phyloP scores from a whole-genome alignment of 2,113 vertebrate genomes.

The Nannospalax galili region DNA sequence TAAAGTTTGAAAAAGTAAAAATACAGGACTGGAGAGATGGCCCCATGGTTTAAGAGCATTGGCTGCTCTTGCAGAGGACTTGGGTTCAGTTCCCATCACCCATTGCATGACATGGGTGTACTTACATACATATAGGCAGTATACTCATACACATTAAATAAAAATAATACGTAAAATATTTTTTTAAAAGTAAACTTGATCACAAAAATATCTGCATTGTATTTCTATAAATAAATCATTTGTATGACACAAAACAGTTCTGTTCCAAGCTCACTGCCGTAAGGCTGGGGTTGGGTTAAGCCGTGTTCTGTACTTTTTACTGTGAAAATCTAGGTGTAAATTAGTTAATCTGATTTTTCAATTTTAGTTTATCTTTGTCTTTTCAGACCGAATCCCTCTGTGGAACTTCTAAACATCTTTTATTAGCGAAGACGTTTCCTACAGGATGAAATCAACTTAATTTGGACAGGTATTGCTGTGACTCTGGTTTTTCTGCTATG shows the following conservation, averaged over 20 bases:
- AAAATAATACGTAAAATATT: too few species aligned
- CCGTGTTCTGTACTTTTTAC: not conserved
- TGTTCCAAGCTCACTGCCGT: not conserved
- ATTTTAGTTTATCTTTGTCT: conserved; percentile 45
- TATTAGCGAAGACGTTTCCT: conserved; percentile 63
- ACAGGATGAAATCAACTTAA: conserved; percentile 55
- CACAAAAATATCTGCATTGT: not conserved
- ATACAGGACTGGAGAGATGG: too few species aligned
- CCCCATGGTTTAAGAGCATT: too few species aligned
- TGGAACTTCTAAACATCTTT: conserved; percentile 74
- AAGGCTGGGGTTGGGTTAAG: not conserved
- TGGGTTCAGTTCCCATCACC: too few species aligned
- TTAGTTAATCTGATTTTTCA: not conserved
- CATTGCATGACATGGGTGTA: too few species aligned
- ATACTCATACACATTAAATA: too few species aligned
- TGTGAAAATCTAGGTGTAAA: not conserved
- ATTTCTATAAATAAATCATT: not conserved
- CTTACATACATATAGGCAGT: too few species aligned
- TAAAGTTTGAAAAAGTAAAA: conserved; percentile 4
- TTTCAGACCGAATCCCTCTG: conserved; percentile 75
- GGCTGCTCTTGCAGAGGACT: too few species aligned
- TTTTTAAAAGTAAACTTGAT: too few species aligned
- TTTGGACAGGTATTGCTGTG: not conserved
- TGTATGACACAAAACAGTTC: not conserved
- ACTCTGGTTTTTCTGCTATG: conserved; percentile 48